Percentiles rank a stretch among this genome's conserved stretches.
phyloP scores from a whole-genome alignment of 1,140 invertebrate genomes.

The Limonius californicus region DNA sequence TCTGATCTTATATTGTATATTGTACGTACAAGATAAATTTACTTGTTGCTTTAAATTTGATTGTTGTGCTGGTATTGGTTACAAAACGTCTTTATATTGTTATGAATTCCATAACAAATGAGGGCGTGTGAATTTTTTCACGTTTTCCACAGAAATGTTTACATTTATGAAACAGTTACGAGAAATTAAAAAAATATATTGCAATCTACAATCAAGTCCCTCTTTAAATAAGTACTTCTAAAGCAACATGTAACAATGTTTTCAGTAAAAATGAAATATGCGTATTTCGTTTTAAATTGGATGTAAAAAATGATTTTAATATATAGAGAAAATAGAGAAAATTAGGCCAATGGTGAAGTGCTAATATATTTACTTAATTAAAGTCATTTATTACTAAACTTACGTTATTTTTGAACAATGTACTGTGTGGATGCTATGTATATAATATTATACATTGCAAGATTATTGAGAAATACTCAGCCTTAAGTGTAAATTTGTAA shows the following conservation, averaged over 20 bases:
- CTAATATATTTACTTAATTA: not conserved
- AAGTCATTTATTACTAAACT: not conserved
- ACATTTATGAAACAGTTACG: not conserved
- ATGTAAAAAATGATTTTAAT: not conserved
- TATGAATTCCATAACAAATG: too few species aligned
- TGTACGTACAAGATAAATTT: not conserved
- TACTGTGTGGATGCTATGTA: not conserved
- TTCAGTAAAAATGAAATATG: not conserved
- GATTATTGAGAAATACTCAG: not conserved
- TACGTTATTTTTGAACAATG: not conserved
- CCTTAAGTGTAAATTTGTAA: not conserved
- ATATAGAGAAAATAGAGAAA: too few species aligned
- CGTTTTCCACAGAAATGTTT: not conserved
- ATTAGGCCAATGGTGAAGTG: not conserved
- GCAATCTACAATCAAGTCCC: too few species aligned
- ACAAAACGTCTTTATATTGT: too few species aligned
- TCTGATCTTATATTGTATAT: conserved; percentile 24
- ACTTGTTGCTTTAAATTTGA: not conserved
- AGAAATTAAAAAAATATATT: too few species aligned
- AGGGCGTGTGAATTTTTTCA: too few species aligned
- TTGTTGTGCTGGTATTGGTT: not conserved
- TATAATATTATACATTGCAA: not conserved
- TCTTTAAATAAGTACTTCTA: too few species aligned
- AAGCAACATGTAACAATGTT: not conserved
- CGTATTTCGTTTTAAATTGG: not conserved